phyloP scores from a whole-genome alignment of 1,140 invertebrate species.

The Thalassaphorura encarpata region DNA sequence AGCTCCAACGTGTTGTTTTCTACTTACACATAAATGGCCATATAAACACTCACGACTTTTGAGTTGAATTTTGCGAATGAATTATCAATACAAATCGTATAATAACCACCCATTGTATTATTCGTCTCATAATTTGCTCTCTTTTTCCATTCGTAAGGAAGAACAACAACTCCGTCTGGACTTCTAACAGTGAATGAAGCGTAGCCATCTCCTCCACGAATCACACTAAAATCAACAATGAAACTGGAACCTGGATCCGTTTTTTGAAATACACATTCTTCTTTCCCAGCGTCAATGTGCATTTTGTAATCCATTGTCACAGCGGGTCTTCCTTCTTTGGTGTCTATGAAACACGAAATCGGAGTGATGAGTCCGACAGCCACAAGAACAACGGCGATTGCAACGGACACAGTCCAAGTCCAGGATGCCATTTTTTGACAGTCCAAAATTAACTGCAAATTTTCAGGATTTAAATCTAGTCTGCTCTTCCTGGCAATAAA shows the following conservation, averaged over 20 bases:
- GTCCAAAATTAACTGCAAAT: too few relatives aligned
- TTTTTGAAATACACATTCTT: slow-evolving; percentile 89
- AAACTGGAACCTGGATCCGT: slow-evolving; percentile 79
- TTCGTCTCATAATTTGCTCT: too few relatives aligned
- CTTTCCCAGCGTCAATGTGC: slow-evolving; percentile 82
- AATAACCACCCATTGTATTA: too few relatives aligned
- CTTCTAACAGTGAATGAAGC: slow-evolving; percentile 5
- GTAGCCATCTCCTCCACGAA: slow-evolving; percentile 17
- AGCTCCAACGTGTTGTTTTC: too few relatives aligned
- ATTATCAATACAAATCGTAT: slow-evolving; percentile 90
- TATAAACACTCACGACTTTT: slow-evolving; percentile 84
- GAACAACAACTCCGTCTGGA: slow-evolving; percentile 56
- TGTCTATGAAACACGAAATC: too few relatives aligned
- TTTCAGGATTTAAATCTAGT: too few relatives aligned
- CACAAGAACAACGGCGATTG: too few relatives aligned
- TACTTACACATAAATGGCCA: slow-evolving; percentile 74
- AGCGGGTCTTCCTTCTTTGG: too few relatives aligned
- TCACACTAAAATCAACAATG: slow-evolving; percentile 82
- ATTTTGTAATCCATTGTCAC: slow-evolving; percentile 44
- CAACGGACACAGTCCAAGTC: too few relatives aligned
- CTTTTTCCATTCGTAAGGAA: slow-evolving; percentile 84
- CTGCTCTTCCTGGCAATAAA: too few relatives aligned
- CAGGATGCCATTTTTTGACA: too few relatives aligned
- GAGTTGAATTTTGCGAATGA: slow-evolving; percentile 82
- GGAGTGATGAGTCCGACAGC: too few relatives aligned